These are phyloP conservation scores for Dendrolimus punctatus DNA, from an alignment of 1,140 invertebrate species.

Conservation along the genomic window DNA sequence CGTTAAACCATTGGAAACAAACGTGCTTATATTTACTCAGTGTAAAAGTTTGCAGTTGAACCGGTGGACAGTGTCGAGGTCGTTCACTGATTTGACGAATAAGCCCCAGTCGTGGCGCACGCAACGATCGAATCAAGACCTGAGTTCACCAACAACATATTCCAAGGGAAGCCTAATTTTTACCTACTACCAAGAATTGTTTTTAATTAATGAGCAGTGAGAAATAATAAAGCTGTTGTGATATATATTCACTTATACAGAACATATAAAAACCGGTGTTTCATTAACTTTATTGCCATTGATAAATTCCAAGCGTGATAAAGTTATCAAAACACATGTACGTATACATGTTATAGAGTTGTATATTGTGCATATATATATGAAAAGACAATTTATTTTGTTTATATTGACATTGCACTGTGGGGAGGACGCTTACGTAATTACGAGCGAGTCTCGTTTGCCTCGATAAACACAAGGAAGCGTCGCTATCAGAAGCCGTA, in stretches of 20 bases:
- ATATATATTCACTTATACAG: constrained; percentile 20
- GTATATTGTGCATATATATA: constrained; percentile 6
- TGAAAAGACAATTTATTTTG: constrained; percentile 14
- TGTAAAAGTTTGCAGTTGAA: constrained; percentile 16
- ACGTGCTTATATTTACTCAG: constrained; percentile 31
- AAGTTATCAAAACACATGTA: constrained; percentile 29
- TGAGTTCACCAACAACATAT: constrained; percentile 3
- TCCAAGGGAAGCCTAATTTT: constrained; percentile 27
- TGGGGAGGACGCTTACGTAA: constrained; percentile 14
- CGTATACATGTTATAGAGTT: constrained; percentile 14
- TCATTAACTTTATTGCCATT: constrained; percentile 22
- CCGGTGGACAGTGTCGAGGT: constrained; percentile 46
- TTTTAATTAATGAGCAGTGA: background rate
- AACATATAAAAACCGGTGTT: constrained; percentile 28
- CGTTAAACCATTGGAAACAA: constrained; percentile 11
- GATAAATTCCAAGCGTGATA: constrained; percentile 38
- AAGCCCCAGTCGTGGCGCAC: constrained; percentile 13
- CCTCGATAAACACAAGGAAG: too few relatives aligned
- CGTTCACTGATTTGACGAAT: constrained; percentile 54
- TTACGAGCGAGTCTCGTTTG: constrained; percentile 11
- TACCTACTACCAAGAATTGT: background rate
- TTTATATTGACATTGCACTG: constrained; percentile 12
- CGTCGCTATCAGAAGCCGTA: too few relatives aligned
- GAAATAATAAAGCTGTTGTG: constrained; percentile 20
- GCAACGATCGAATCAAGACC: constrained; percentile 3